Conservation (phyloP, 1,140 invertebrate species). For the Portunus trituberculatus region DNA sequence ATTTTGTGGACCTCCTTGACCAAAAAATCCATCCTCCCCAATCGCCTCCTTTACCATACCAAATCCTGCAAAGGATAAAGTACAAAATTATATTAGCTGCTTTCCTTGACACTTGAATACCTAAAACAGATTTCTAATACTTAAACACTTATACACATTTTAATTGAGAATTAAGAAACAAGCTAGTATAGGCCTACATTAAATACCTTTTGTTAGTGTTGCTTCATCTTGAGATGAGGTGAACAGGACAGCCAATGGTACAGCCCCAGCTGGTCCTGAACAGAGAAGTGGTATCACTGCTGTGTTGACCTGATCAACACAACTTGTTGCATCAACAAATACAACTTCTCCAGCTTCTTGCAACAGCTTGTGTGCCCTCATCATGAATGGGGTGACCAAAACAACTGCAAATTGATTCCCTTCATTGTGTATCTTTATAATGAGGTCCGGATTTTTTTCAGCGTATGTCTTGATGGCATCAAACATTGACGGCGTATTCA, state of each 20-base stretch:
- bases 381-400: conserved; percentile 29
- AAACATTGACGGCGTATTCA: conserved; percentile 5
- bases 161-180: not conserved
- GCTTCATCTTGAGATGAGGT: conserved; percentile 41
- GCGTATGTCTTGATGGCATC: conserved; percentile 16
- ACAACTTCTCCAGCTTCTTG: conserved; percentile 39
- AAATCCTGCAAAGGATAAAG: conserved; percentile 30
- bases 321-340: conserved; percentile 22
- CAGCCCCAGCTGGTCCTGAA: conserved; percentile 53
- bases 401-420: conserved; percentile 35
- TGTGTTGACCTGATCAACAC: conserved; percentile 27
- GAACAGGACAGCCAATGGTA: not conserved
- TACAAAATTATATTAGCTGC: not conserved
- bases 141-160: not conserved
- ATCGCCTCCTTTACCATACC: conserved; percentile 45
- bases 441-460: conserved; percentile 16
- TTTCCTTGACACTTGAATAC: not conserved
- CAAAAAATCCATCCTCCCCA: conserved; percentile 15
- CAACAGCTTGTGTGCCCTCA: not conserved
- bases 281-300: conserved; percentile 32
- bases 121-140: not conserved
- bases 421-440: not conserved
- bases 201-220: conserved; percentile 34
- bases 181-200: not conserved
- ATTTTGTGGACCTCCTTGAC: not conserved